phyloP scores from a whole-genome alignment of 1,140 invertebrate genomes.

The Musca vetustissima region DNA sequence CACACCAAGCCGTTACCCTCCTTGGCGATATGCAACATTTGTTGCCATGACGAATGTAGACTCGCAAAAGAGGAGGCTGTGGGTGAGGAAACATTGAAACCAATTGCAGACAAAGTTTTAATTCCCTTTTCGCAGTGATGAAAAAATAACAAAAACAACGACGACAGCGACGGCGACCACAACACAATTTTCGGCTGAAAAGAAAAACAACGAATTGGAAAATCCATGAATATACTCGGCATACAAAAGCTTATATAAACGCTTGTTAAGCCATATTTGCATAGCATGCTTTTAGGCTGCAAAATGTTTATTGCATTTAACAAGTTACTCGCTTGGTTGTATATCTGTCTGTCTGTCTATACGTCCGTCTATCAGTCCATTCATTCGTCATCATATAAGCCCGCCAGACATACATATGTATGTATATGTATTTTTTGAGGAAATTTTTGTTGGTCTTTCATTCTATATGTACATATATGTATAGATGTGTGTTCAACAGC shows the following conservation, averaged over 20 bases:
- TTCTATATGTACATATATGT: background rate
- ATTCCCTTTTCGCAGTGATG: slow-evolving; percentile 3
- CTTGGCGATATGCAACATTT: no score
- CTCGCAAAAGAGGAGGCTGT: no score
- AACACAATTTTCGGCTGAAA: slow-evolving; percentile 6
- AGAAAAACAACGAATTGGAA: slow-evolving; percentile 10
- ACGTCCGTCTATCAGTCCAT: no score
- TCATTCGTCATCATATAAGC: no score
- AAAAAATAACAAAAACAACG: background rate
- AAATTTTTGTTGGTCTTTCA: no score
- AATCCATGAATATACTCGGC: slow-evolving; percentile 2
- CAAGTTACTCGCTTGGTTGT: background rate
- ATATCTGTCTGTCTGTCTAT: no score
- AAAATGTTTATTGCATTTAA: slow-evolving; percentile 22
- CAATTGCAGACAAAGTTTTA: slow-evolving; percentile 24
- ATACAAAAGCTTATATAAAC: slow-evolving; percentile 18
- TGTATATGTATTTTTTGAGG: no score
- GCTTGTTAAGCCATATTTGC: slow-evolving; percentile 22
- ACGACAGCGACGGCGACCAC: background rate
- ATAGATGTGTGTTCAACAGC: background rate
- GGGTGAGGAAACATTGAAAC: background rate
- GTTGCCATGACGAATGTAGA: no score
- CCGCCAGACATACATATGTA: no score
- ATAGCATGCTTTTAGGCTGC: slow-evolving; percentile 20
- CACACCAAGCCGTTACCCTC: no score